Base-by-base conservation (phyloP, 30 jellyfish, hydroid and myxozoan species). In the Sanderia malayensis region DNA sequence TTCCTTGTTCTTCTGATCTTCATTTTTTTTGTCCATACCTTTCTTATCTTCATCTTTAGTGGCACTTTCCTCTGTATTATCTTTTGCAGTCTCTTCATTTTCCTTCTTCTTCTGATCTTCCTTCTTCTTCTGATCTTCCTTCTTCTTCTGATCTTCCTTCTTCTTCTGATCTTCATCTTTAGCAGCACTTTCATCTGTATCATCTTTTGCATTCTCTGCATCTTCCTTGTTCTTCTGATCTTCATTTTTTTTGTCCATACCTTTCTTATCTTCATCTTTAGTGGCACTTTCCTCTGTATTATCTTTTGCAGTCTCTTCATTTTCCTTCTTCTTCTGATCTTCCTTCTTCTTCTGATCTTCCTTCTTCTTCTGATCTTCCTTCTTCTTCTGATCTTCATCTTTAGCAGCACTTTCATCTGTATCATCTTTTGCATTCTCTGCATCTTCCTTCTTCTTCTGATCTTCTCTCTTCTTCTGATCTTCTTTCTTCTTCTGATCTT, bases 181-280 rank as follows among this genome's bases (percentile, higher is more conserved):
- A 20, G 24, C 27, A n/a, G n/a, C n/a, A n/a, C n/a, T n/a, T n/a
- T 1, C 62, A 23, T 44, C 34, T 26, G 27, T 71, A 1, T 28
- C 60, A 37, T 6, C 52, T 4, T 6, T 1, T 37, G n/a, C n/a
- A n/a, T n/a, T n/a, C n/a, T n/a, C n/a, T n/a, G n/a, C n/a, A n/a
- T n/a, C n/a, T n/a, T n/a, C 81, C n/a, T n/a, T n/a, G n/a, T 33
- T 28, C 72, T 60, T 60, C 72, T 21, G 8, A 47, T 20, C 15
- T 18, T 29, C 45, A 6, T 6, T 63, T 58, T 1, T 4, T 31
- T 17, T 31, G 1, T 66, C 45, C 1, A 15, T 61, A 2, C 37
- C 66, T 1, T 37, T 45, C n/a, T 33, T 13, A 8, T 4, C 0
- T 29, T n/a, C n/a, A 0, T 65, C 77, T 8, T 0, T 31, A 26